Evolutionary conservation across 2,113 vertebrate species (phyloP).

Genomic region (Piprites chloris): DNA sequence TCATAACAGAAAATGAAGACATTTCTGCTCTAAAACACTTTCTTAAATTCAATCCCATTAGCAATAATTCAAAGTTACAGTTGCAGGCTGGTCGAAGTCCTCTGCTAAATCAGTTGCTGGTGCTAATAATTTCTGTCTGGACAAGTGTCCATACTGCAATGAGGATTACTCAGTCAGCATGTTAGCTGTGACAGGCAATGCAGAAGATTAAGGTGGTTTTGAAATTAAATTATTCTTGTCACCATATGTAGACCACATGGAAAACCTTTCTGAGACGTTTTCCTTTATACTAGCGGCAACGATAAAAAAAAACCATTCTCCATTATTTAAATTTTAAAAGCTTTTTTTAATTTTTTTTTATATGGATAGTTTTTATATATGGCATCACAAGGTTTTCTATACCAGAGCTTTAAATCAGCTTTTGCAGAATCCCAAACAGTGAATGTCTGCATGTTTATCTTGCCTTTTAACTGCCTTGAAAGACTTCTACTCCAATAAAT

Average conservation of each 20-base stretch:
- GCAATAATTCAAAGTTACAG: neutral
- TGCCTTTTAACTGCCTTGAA: neutral
- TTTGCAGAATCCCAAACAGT: neutral
- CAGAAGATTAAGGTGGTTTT: neutral
- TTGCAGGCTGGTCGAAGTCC: neutral
- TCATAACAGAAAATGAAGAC: neutral
- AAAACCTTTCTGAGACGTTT: neutral
- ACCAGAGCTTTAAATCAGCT: neutral
- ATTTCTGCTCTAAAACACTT: neutral
- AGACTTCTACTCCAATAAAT: neutral
- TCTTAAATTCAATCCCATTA: neutral
- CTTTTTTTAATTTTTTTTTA: neutral
- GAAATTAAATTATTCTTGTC: neutral
- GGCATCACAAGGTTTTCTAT: neutral
- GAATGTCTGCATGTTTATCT: neutral
- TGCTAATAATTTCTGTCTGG: neutral
- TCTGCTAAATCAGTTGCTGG: neutral
- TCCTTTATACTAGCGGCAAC: neutral
- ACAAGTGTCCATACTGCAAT: neutral
- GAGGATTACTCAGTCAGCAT: neutral
- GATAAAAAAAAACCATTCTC: neutral
- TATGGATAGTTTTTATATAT: neutral
- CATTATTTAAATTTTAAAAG: neutral
- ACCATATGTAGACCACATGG: neutral
- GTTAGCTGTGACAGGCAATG: neutral